Conservation (phyloP, 2,113 vertebrate species). For the Illadopsis cleaveri region DNA sequence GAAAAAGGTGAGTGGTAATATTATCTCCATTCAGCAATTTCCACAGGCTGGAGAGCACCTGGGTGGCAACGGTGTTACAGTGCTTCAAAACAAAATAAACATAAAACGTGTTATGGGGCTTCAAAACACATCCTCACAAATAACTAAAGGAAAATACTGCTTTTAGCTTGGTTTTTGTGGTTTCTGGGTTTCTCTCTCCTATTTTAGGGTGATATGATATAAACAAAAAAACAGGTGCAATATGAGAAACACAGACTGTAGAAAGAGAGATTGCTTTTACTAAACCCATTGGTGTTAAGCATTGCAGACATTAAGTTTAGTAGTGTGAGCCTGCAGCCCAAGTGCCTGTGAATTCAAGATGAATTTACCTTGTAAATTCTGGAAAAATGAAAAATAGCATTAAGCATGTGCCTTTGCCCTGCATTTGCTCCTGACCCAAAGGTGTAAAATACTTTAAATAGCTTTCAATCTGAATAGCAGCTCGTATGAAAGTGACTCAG, state of each 20-base stretch:
- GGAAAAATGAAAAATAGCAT: not conserved
- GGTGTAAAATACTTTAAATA: not conserved
- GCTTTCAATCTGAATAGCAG: not conserved
- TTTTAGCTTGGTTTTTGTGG: not conserved
- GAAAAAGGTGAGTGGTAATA: not conserved
- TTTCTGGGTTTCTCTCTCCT: not conserved
- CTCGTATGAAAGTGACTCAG: not conserved
- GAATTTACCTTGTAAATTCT: not conserved
- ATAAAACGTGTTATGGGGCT: not conserved
- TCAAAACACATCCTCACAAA: not conserved
- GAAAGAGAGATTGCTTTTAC: not conserved
- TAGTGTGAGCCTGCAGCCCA: not conserved
- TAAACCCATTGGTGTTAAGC: not conserved
- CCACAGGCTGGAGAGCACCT: not conserved
- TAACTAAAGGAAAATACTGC: not conserved
- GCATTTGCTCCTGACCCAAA: not conserved
- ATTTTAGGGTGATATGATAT: not conserved
- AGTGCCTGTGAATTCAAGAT: not conserved
- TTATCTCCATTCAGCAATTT: not conserved
- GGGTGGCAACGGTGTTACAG: fast-evolving
- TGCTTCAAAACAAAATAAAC: not conserved
- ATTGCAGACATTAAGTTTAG: not conserved
- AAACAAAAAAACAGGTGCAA: not conserved
- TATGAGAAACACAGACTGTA: not conserved
- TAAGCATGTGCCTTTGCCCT: not conserved